These are phyloP conservation scores for Meloidogyne floridensis DNA, from an alignment of 1,140 invertebrate species.

Conservation along the genomic window DNA sequence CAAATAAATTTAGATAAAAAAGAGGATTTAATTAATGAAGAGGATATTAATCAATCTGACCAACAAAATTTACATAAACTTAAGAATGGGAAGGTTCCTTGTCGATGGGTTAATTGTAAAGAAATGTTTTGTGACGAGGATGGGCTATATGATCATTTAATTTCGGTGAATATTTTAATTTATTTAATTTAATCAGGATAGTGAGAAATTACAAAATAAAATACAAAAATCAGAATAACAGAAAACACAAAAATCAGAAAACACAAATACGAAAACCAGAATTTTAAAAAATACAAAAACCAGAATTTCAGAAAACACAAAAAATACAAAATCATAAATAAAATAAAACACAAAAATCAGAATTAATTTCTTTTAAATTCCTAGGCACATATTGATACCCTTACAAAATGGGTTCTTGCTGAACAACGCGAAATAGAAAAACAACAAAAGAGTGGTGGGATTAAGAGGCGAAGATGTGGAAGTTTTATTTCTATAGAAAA, in stretches of 20 bases:
- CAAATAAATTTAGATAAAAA: no score
- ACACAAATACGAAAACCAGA: no score
- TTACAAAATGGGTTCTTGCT: constrained; percentile 8
- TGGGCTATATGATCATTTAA: constrained; percentile 17
- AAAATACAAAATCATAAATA: no score
- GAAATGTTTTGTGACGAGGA: constrained; percentile 18
- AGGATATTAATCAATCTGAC: no score
- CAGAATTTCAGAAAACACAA: no score
- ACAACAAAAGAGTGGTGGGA: neutral
- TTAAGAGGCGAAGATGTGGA: neutral
- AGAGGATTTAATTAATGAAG: no score
- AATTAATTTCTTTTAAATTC: neutral
- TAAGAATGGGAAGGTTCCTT: neutral
- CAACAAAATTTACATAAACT: no score
- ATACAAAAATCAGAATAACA: no score
- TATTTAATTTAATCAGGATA: neutral
- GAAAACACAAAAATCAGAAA: no score
- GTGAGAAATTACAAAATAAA: neutral
- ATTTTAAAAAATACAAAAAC: no score
- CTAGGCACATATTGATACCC: constrained; percentile 18
- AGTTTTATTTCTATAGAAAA: neutral
- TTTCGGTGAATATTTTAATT: neutral
- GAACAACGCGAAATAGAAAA: neutral
- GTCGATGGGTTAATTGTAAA: constrained; percentile 15
- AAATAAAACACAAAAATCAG: no score